Conservation (phyloP, 2,888 invertebrate genomes). For the Zeuzera pyrina region DNA sequence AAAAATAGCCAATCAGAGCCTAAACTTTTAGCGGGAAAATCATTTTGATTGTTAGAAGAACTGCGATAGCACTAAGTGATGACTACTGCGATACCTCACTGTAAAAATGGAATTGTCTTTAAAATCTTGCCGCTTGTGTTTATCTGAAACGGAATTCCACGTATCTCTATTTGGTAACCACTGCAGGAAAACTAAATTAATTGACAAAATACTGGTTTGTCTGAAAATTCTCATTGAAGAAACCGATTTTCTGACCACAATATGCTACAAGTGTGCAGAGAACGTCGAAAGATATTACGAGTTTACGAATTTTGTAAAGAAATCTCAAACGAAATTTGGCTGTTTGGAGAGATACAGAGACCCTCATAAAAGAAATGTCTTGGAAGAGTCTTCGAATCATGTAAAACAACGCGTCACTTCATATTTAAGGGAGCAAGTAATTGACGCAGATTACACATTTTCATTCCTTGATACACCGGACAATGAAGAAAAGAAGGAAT, state of each 20-base stretch:
- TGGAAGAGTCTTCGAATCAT: slow-evolving; percentile 18
- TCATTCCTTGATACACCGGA: slow-evolving; percentile 43
- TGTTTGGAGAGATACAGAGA: slow-evolving; percentile 24
- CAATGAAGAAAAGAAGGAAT: slow-evolving; percentile 38
- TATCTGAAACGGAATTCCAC: slow-evolving; percentile 51
- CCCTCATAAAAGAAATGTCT: slow-evolving; percentile 18
- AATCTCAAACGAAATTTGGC: slow-evolving; percentile 33
- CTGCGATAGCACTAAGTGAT: too few species aligned
- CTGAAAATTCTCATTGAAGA: slow-evolving; percentile 48
- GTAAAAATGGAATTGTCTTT: slow-evolving; percentile 43
- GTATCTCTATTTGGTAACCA: slow-evolving; percentile 45
- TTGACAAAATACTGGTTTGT: slow-evolving; percentile 50
- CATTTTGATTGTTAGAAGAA: too few species aligned
- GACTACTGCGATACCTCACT: slow-evolving; percentile 9
- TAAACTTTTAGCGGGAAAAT: slow-evolving; percentile 24
- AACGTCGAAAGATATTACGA: slow-evolving; percentile 52
- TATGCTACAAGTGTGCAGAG: slow-evolving; percentile 54
- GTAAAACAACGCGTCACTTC: slow-evolving; percentile 36
- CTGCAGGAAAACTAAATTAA: slow-evolving; percentile 39
- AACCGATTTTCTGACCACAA: slow-evolving; percentile 38
- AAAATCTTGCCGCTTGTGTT: slow-evolving; percentile 49
- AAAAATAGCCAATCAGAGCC: slow-evolving; percentile 17
- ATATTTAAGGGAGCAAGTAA: slow-evolving; percentile 45
- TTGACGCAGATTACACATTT: slow-evolving; percentile 51
- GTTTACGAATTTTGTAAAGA: slow-evolving; percentile 39